A percentile compares a stretch with the other conserved stretches of the same genome.
Evolutionary conservation across 1,140 invertebrate species (phyloP).

Genomic region (Musca vetustissima): DNA sequence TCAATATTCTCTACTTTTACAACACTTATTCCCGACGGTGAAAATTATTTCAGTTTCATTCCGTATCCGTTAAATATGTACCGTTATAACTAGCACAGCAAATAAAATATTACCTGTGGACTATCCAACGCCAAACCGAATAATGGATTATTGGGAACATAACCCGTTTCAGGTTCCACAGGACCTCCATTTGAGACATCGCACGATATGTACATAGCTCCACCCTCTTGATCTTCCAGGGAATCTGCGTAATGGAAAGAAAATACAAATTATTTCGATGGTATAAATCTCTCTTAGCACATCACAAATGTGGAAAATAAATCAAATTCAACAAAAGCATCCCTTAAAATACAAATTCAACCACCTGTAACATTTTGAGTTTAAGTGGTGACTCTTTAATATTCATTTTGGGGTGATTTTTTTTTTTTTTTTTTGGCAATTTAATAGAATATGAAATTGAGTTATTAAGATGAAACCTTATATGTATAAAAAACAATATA

Average conservation of each 20-base stretch:
- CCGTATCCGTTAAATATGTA: not conserved
- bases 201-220: constrained; percentile 58
- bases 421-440: not conserved
- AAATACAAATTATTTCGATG: not conserved
- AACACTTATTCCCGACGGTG: not conserved
- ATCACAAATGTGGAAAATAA: too few species aligned
- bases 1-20: not conserved
- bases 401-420: not conserved
- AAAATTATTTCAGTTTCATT: not conserved
- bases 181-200: constrained; percentile 56
- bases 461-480: not conserved
- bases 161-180: constrained; percentile 56
- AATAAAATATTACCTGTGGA: constrained; percentile 50
- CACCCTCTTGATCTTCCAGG: constrained; percentile 57
- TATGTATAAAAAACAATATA: not conserved
- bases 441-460: not conserved
- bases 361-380: not conserved
- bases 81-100: constrained; percentile 12
- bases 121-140: constrained; percentile 55
- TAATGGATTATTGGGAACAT: constrained; percentile 56
- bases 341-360: not conserved
- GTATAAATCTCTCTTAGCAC: not conserved
- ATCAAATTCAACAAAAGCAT: not conserved
- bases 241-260: constrained; percentile 45
- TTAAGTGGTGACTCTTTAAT: not conserved